phyloP scores from a whole-genome alignment of 2,888 invertebrate species.

The Luperina nickerlii region DNA sequence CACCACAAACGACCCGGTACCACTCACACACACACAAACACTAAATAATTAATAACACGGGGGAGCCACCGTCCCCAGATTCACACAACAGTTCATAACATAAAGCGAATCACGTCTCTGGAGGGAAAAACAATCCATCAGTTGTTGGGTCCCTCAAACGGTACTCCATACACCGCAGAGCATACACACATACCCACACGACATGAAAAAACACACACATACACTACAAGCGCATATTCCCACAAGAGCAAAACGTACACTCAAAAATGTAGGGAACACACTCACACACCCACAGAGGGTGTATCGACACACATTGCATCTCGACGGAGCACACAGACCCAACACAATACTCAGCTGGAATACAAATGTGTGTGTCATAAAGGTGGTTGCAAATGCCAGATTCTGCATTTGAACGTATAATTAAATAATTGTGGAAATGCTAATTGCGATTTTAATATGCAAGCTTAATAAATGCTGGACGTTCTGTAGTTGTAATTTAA shows the following conservation, averaged over 20 bases:
- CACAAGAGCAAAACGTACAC: conserved; percentile 48
- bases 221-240: conserved; percentile 19
- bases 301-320: conserved; percentile 62
- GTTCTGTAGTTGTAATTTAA: conserved; percentile 19
- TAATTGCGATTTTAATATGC: conserved; percentile 24
- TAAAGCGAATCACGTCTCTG: conserved; percentile 74
- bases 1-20: conserved; percentile 21
- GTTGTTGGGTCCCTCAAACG: conserved; percentile 74
- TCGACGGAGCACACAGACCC: conserved; percentile 44
- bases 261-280: conserved; percentile 58
- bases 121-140: conserved; percentile 79
- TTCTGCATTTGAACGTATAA: conserved; percentile 15
- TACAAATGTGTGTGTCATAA: conserved; percentile 65
- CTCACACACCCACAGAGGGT: conserved; percentile 51
- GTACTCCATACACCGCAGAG: conserved; percentile 71
- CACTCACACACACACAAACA: conserved; percentile 47
- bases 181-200: conserved; percentile 48
- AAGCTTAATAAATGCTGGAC: background rate
- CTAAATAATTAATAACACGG: conserved; percentile 68
- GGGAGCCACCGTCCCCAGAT: conserved; percentile 62
- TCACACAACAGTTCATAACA: conserved; percentile 70
- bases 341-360: conserved; percentile 66
- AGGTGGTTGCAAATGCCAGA: conserved; percentile 56
- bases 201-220: conserved; percentile 44
- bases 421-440: conserved; percentile 19